Base-by-base conservation (phyloP, 2,888 invertebrate genomes). In the Caenorhabditis uteleia region DNA sequence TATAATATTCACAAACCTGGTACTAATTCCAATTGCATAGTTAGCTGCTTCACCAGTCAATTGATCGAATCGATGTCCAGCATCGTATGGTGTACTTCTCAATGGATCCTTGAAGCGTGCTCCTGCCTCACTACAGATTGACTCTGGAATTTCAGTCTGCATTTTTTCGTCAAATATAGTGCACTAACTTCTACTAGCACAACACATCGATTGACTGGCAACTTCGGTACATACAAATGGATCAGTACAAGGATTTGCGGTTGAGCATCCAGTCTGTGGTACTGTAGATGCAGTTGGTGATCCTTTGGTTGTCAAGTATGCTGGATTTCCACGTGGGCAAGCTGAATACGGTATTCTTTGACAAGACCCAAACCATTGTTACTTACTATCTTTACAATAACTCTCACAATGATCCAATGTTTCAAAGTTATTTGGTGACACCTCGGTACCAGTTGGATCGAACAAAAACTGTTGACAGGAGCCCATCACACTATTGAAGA, bases 401-500 rank as follows among this genome's bases (percentile, higher is more conserved):
- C 65, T 64, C 49, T 74, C 73, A 43, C 75, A 75, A 38, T 75
- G 75, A 25, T 69, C 73, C 34, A 73, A 47, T 1, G 75, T 75
- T 42, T 69, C 73, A 43, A 75, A 75, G 47, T 75, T 75, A 31
- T 75, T 75, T 10, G 75, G 67, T 10, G 68, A 68, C 25, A 71
- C 70, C 21, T 75, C 75, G 14, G 66, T 49, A 3, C 65, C 64
- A 3, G 67, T 59, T 8, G 73, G 71, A 67, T 75, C 73, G 34
- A 73, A 75, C 23, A 75, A 59, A 53, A 75, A 75, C 43, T 73
- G 73, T 49, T 75, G 73, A 34, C 75, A 75, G 1, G 70, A 67
- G 5, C 75, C 75, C 58, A 70, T 62, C 18, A 75, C 69, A 4
- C 64, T 56, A 39, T 74, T 75, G 58, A 68, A 75, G 53, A 61